These are phyloP conservation scores for Ditula angustiorana DNA, from an alignment of 2,888 invertebrate genomes.

Conservation along the genomic window DNA sequence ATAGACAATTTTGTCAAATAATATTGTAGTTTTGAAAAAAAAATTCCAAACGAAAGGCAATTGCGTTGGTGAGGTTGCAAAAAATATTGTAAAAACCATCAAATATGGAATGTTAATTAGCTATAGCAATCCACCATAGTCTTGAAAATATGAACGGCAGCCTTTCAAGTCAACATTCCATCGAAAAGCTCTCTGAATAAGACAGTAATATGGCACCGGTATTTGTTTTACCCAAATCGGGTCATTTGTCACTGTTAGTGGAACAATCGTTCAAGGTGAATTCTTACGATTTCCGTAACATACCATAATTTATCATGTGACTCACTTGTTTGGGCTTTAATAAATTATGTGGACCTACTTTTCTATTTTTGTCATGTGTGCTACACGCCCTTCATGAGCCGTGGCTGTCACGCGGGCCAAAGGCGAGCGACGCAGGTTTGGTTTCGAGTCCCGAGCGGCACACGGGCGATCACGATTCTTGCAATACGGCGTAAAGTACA, in stretches of 20 bases:
- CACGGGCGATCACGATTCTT: conserved; percentile 61
- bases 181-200: conserved; percentile 2
- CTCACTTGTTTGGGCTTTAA: conserved; percentile 47
- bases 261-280: conserved; percentile 61
- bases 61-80: neutral
- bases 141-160: neutral
- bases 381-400: conserved; percentile 59
- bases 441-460: conserved; percentile 60
- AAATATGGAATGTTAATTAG: neutral
- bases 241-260: conserved; percentile 62
- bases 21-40: neutral
- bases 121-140: neutral
- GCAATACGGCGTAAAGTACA: conserved; percentile 49
- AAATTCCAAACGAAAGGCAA: neutral
- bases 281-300: conserved; percentile 59
- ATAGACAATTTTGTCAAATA: too few species aligned
- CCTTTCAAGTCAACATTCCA: conserved; percentile 7
- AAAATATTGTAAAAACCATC: neutral
- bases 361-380: conserved; percentile 47
- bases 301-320: conserved; percentile 56
- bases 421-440: conserved; percentile 57
- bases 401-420: conserved; percentile 53
- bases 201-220: conserved; percentile 24
- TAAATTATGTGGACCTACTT: conserved; percentile 43
- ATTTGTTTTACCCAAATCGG: conserved; percentile 52